phyloP scores from a whole-genome alignment of 2,888 invertebrate genomes.

The Rhabditoides inermis region DNA sequence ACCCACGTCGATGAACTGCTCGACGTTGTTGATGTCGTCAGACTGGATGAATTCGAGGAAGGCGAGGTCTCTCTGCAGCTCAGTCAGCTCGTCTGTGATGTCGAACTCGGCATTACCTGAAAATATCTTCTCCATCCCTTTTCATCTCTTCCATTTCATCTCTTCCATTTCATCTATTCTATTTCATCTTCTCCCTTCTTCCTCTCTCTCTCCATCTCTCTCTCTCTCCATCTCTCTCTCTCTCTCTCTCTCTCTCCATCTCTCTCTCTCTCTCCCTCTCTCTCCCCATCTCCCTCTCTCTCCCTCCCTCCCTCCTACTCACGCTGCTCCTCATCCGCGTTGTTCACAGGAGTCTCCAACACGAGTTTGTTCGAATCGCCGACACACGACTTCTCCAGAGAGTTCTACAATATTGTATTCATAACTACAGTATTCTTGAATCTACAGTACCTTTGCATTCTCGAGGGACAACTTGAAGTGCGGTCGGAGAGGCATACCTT shows the following conservation, averaged over 20 bases:
- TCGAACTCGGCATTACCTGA: conserved; percentile 29
- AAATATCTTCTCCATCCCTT: too few relatives aligned
- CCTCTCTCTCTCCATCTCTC: too few relatives aligned
- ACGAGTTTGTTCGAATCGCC: conserved; percentile 17
- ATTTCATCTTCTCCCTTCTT: too few relatives aligned
- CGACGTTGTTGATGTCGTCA: conserved; percentile 39
- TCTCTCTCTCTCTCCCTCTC: too few relatives aligned
- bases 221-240: too few relatives aligned
- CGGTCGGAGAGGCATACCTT: conserved; percentile 37
- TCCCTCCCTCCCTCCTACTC: too few relatives aligned
- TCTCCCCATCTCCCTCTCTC: conserved; percentile 14
- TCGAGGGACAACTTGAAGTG: conserved; percentile 34
- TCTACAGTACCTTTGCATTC: conserved; percentile 32
- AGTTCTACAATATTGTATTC: conserved; percentile 12
- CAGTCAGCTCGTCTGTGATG: conserved; percentile 35
- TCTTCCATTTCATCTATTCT: too few relatives aligned
- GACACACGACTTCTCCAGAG: conserved; percentile 29
- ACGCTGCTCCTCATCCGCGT: too few relatives aligned
- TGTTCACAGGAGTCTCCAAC: conserved; percentile 15
- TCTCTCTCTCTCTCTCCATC: too few relatives aligned
- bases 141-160: too few relatives aligned
- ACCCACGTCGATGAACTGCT: conserved; percentile 36
- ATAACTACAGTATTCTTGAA: not conserved
- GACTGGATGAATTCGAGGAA: conserved; percentile 40
- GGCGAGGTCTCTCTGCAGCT: conserved; percentile 37